Base-by-base conservation (phyloP, 2,797 vertebrate genomes). In the Lerista edwardsae region DNA sequence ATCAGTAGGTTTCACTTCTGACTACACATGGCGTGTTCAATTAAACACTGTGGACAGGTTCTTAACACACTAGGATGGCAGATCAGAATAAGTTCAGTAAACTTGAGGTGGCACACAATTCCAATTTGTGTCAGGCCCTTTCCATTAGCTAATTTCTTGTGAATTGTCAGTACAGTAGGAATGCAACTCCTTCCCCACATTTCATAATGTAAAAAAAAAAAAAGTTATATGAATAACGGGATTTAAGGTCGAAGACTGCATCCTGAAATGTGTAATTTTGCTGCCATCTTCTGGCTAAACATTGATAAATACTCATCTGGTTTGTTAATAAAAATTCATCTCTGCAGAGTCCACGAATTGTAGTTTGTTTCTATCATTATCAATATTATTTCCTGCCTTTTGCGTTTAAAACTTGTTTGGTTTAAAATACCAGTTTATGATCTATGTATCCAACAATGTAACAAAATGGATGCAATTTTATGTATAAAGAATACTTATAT, bases 281-380 rank as follows among this genome's bases (percentile, higher is more conserved):
- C 94, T 96, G 94, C 94, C 94, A 95, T 92, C 95, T 94, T 78
- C 92, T 93, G 96, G 90, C 59, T 83, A 10, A 29, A 2, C 31
- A 64, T 39, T 64, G 25, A 39, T 23, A 25, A 9, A 19, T 3
- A 4, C 59, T 6, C 72, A 29, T 19, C 1, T 0, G 8, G 3
- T 41, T n/a, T 55, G 17, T 2, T 47, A 25, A 34, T 12, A 55
- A 31, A 51, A 31, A 51, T 69, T 41, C 8, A 10, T 0, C 1
- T 2, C 23, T 31, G 15, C 14, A 41, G 1, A 59, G 31, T 67
- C 51, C 11, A 86, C 31, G 7, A 31, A 19, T 19, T 39, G 51
- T 55, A 3, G 0, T 0, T 0, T 61, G n/a, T 8, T 73, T 84
- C 5, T 73, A 68, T 82, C 36, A 3, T 8, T 12, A 0, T 0